These are phyloP conservation scores for Drosophila subobscura DNA, from an alignment of 1,140 invertebrate genomes.

Conservation along the genomic window DNA sequence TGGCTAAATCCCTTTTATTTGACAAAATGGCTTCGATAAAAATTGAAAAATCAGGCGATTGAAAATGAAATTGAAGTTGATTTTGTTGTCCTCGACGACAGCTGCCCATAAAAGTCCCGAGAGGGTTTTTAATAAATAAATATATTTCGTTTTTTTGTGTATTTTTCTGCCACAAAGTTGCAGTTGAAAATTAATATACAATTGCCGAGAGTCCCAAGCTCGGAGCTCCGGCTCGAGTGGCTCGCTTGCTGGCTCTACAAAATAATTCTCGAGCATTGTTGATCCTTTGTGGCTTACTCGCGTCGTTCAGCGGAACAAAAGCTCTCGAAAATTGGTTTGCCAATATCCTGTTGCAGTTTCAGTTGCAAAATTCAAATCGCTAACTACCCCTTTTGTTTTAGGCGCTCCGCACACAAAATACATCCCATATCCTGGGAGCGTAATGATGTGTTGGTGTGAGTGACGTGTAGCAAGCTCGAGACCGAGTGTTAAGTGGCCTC, in stretches of 20 bases:
- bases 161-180: conserved; percentile 61
- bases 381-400: conserved; percentile 75
- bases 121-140: background rate
- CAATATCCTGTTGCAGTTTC: conserved; percentile 56
- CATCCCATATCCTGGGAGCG: conserved; percentile 75
- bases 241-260: conserved; percentile 73
- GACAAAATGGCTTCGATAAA: conserved; percentile 79
- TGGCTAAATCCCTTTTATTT: conserved; percentile 69
- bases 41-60: conserved; percentile 37
- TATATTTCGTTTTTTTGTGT: conserved; percentile 10
- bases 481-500: conserved; percentile 66
- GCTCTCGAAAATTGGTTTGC: conserved; percentile 79
- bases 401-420: conserved; percentile 11
- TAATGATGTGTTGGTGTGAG: conserved; percentile 42
- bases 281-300: conserved; percentile 81
- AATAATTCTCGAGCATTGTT: conserved; percentile 79
- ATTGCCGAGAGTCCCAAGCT: conserved; percentile 6
- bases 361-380: conserved; percentile 19
- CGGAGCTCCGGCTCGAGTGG: conserved; percentile 36
- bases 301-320: conserved; percentile 77
- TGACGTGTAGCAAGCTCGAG: conserved; percentile 40
- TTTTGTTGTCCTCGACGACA: conserved; percentile 68
- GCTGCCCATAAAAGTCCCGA: conserved; percentile 47
- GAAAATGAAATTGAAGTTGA: conserved; percentile 72
- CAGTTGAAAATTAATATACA: conserved; percentile 65